phyloP scores from a whole-genome alignment of 2,888 invertebrate genomes.

The Salticus scenicus region DNA sequence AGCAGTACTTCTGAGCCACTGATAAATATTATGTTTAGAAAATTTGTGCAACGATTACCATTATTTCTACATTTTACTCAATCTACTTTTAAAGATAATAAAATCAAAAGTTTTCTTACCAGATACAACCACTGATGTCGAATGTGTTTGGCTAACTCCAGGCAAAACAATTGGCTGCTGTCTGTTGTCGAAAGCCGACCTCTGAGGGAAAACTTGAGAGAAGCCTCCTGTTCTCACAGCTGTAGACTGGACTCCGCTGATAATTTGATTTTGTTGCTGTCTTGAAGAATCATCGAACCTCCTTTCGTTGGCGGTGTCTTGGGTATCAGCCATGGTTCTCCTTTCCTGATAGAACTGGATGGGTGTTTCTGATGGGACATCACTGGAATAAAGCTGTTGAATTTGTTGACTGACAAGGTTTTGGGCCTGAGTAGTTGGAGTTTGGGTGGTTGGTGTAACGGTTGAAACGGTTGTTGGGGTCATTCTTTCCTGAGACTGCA shows the following conservation, averaged over 20 bases:
- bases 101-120: too few species aligned
- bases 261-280: not conserved
- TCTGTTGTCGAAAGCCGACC: constrained; percentile 40
- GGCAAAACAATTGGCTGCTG: constrained; percentile 35
- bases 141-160: constrained; percentile 17
- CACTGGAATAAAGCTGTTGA: not conserved
- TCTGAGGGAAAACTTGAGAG: constrained; percentile 12
- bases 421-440: too few species aligned
- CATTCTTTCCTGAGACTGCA: not conserved
- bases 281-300: not conserved
- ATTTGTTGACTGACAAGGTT: not conserved
- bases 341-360: not conserved
- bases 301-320: not conserved
- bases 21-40: too few species aligned
- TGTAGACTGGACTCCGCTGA: not conserved
- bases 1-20: too few species aligned
- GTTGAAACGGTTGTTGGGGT: not conserved
- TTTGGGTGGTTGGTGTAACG: too few species aligned
- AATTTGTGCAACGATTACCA: too few species aligned
- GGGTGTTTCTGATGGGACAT: not conserved
- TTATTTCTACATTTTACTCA: too few species aligned
- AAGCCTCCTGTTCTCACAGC: constrained; percentile 10
- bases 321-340: not conserved
- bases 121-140: constrained; percentile 47
- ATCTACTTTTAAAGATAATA: too few species aligned